Evolutionary conservation across 1,140 invertebrate species (phyloP).

Genomic region (Phymastichus coffea): DNA sequence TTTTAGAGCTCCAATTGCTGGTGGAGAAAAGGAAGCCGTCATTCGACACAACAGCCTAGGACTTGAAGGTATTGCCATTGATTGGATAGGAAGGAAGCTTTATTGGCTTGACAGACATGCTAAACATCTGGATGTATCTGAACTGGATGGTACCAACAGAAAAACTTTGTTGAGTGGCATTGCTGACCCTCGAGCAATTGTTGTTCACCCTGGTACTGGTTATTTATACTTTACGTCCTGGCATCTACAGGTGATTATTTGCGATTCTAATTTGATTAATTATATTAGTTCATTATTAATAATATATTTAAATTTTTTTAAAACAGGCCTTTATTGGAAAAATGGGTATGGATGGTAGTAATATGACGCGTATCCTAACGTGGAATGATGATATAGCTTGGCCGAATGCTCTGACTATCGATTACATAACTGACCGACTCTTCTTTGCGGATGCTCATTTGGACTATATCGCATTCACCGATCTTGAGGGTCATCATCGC

Average conservation of each 20-base stretch:
- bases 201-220: constrained; percentile 91
- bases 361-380: constrained; percentile 85
- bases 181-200: constrained; percentile 89
- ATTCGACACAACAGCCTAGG: constrained; percentile 92
- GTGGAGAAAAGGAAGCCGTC: constrained; percentile 73
- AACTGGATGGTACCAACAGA: constrained; percentile 89
- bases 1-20: constrained; percentile 46
- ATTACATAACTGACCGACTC: constrained; percentile 92
- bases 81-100: constrained; percentile 95
- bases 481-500: constrained; percentile 84
- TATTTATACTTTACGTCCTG: constrained; percentile 95
- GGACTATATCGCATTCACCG: constrained; percentile 93
- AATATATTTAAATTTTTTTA: too few relatives aligned
- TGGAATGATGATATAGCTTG: constrained; percentile 95
- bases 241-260: constrained; percentile 69
- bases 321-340: constrained; percentile 91
- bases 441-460: constrained; percentile 99
- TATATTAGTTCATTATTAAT: too few relatives aligned
- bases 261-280: not conserved
- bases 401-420: constrained; percentile 97
- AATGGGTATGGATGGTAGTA: constrained; percentile 95
- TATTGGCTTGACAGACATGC: constrained; percentile 97
- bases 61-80: constrained; percentile 92
- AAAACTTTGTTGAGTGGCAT: constrained; percentile 86
- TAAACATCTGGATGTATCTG: constrained; percentile 89